A percentile compares a stretch with the other conserved stretches of the same genome.
Conservation (phyloP, 2,113 vertebrate genomes). For the Chaetops frenatus region DNA sequence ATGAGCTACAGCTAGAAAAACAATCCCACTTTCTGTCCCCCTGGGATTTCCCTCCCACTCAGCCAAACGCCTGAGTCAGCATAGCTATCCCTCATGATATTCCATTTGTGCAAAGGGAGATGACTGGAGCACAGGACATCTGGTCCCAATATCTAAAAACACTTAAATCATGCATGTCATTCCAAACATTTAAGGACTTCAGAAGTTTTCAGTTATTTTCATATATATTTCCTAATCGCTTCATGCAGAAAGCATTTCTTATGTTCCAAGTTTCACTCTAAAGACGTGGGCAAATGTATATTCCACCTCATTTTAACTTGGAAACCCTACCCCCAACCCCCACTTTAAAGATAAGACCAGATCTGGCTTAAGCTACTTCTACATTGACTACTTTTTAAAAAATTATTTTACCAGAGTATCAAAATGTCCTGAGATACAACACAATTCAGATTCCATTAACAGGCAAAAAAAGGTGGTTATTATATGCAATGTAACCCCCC, state of each 20-base stretch:
- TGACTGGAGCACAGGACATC: neutral
- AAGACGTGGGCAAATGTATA: neutral
- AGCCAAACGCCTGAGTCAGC: neutral
- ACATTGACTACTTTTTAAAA: neutral
- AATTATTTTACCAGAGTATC: neutral
- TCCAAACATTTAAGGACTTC: constrained; percentile 50
- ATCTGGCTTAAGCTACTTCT: neutral
- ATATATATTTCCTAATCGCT: neutral
- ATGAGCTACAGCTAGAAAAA: neutral
- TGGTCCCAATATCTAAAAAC: constrained; percentile 55
- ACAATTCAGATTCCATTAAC: neutral
- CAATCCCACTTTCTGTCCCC: neutral
- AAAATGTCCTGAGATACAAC: neutral
- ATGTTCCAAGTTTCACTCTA: neutral
- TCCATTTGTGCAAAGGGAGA: constrained; percentile 13
- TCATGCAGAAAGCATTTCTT: neutral
- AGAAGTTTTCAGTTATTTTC: constrained; percentile 24
- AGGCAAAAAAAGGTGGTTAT: neutral
- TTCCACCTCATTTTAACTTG: neutral
- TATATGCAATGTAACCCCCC: accelerated
- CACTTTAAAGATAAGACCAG: neutral
- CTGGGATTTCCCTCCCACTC: constrained; percentile 36
- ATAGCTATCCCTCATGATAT: neutral
- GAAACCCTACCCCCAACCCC: neutral
- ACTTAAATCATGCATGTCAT: constrained; percentile 55